Base-by-base conservation (phyloP, 2,797 vertebrate genomes). In the Ceryle rudis region DNA sequence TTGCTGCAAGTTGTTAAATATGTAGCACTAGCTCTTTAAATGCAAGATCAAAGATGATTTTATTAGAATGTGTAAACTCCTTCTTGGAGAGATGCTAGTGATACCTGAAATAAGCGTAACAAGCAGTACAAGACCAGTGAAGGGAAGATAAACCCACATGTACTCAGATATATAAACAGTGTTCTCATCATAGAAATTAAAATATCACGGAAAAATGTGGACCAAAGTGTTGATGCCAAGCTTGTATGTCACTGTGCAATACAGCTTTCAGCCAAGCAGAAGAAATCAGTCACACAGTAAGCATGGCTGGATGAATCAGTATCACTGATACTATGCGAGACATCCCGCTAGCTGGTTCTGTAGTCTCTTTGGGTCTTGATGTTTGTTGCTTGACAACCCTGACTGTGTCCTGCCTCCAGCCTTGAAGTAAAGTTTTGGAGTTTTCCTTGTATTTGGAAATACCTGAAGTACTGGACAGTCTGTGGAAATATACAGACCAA, bases 21-120 rank as follows among this genome's bases (percentile, higher is more conserved):
- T 67, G 10, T 29, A 67, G 55, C 67, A 29, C 11, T 26, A 75
- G 42, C 21, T 47, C 22, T 66, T 89, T 78, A 89, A 80, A 77
- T 23, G 58, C 42, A 77, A 58, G 41, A 81, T 95, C 70, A 88
- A 95, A 91, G 65, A 31, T 54, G 3, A 54, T 93, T 95, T 88
- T 58, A 51, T 86, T 69, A 37, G 22, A 26, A 8, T 28, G 16
- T 78, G 29, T 61, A 81, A 78, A 75, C 6, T 80, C 19, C 58
- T 66, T 51, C 47, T 65, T 74, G 71, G 41, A 81, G 64, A 87
- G 35, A n/a, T 7, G 25, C 9, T 71, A 55, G 5, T 11, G 18
- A 57, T 35, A 74, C 12, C 46, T 49, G 21, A 61, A 83, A 29
- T 67, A 86, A 62, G n/a, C 73, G 58, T 75, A 88, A 49, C 4